Evolutionary conservation across 1,140 invertebrate species (phyloP), one percentile per base, ranked within the genome.

Genomic region (Drosophila lowei): DNA sequence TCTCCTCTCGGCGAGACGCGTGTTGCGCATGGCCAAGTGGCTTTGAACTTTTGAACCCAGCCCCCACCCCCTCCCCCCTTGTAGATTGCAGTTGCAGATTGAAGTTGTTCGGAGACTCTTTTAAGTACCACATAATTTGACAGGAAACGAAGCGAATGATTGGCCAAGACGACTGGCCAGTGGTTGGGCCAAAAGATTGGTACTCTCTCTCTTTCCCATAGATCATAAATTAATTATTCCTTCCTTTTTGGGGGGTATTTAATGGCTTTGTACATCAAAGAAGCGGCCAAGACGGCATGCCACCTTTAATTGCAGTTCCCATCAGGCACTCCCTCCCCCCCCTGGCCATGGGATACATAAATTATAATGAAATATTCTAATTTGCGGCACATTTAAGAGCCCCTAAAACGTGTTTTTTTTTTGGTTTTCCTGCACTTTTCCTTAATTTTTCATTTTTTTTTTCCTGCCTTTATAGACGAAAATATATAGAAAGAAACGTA

Each of bases 351-450:
- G 6, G 43, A 52, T 57, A 62, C 72, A 85, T 85, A 85, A 85
- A 86, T 84, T 52, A 72, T 47, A 55, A 75, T 58, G 67, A 81
- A 75, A 77, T 78, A 84, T 85, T 86, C 68, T 77, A 85, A 77
- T 86, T 85, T 81, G 83, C 62, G 80, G 77, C 30, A 25, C 50
- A 47, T 30, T 30, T 30, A 30, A 30, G 28, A 8, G 28, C 55
- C 52, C 57, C 55, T 72, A 21, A 72, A 72, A 54, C 54, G 62
- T 55, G 60, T 34, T 59, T 44, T 65, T 58, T 59, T 72, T 57
- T 25, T 28, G 5, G 23, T 23, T 23, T 73, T 65, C 78, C 23
- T 23, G 23, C 23, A 72, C 57, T 46, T 62, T 50, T 53, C 23
- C 34, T n/a, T 18, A 15, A 3, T 28, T 34, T 66, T 53, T 16